Base-by-base conservation (phyloP, 2,797 vertebrate species). In the Columba guinea region DNA sequence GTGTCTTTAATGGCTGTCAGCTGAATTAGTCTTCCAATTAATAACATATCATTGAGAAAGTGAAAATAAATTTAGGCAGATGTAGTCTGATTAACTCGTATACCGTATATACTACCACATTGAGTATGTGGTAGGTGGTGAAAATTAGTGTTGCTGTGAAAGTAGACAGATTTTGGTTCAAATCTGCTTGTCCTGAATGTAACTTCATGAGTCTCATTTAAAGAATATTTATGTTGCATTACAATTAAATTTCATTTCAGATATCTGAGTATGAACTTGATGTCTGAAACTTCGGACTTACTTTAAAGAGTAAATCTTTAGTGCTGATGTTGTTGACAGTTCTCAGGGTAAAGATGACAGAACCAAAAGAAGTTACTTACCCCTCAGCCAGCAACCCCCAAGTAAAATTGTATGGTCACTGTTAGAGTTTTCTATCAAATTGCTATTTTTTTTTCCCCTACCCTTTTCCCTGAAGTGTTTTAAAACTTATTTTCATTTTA, bases 1-100 rank as follows among this genome's bases (percentile, higher is more conserved):
- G 81, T 77, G 60, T 87, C 87, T 94, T 96, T 90, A 95, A 81
- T 88, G 73, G 58, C 85, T 91, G 76, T 91, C 94, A 94, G 65
- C 51, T 90, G 73, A 90, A 94, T 95, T 94, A 94, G 69, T 41
- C 79, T 81, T 87, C 74, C 58, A 88, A 88, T 95, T 96, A 95
- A 94, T 95, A 96, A 96, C 85, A 84, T 95, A 96, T 93, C 60
- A 88, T 81, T 93, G 91, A 63, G 65, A 91, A 94, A 0, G 6
- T 90, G 88, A 65, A 91, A 95, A 88, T 84, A 88, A 95, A 93
- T 89, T 69, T 71, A 88, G 95, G 76, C 69, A 94, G 87, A 68
- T 84, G 37, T 35, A 94, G 82, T 85, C 37, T 84, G 87, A 94
- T 78, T 84, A 90, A 75, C 82, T 86, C 55, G 11, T 83, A 63